Evolutionary conservation across 2,888 invertebrate genomes (phyloP).

Genomic region (Gastracanthus pulcherrimus): DNA sequence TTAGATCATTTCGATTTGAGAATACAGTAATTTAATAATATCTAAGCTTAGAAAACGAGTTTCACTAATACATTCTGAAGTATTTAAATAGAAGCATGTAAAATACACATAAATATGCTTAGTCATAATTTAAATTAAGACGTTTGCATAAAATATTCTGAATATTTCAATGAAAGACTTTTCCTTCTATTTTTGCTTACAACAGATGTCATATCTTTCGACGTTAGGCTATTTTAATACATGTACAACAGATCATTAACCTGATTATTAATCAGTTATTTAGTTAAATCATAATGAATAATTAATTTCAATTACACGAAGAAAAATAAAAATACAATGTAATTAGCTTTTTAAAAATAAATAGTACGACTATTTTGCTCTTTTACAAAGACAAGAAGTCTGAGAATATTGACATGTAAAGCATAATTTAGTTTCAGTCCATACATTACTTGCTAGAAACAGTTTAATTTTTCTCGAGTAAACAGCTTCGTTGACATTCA

Average conservation of each 20-base stretch:
- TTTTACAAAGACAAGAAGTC: too few relatives aligned
- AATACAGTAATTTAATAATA: slow-evolving; percentile 20
- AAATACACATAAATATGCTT: slow-evolving; percentile 10
- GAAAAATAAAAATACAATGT: background rate
- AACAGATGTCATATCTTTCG: slow-evolving; percentile 21
- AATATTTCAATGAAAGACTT: slow-evolving; percentile 24
- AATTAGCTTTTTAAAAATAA: background rate
- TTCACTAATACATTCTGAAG: slow-evolving; percentile 36
- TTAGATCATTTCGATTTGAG: slow-evolving; percentile 38
- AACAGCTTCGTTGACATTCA: too few relatives aligned
- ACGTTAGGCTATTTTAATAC: slow-evolving; percentile 1
- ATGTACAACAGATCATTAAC: slow-evolving; percentile 18
- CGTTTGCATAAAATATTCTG: slow-evolving; percentile 49
- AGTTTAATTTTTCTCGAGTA: too few relatives aligned
- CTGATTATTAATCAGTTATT: slow-evolving; percentile 8
- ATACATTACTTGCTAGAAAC: background rate
- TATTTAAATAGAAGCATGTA: slow-evolving; percentile 31
- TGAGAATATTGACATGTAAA: too few relatives aligned
- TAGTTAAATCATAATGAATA: background rate
- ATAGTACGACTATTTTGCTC: background rate
- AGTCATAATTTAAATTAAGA: slow-evolving; percentile 51
- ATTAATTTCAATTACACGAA: slow-evolving; percentile 2
- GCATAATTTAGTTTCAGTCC: background rate
- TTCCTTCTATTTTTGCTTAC: slow-evolving; percentile 16
- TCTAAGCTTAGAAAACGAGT: slow-evolving; percentile 25